A percentile compares a stretch with the other conserved stretches of the same genome.
Evolutionary conservation across 1,140 invertebrate genomes (phyloP).

Genomic region (Elymnias hypermnestra): DNA sequence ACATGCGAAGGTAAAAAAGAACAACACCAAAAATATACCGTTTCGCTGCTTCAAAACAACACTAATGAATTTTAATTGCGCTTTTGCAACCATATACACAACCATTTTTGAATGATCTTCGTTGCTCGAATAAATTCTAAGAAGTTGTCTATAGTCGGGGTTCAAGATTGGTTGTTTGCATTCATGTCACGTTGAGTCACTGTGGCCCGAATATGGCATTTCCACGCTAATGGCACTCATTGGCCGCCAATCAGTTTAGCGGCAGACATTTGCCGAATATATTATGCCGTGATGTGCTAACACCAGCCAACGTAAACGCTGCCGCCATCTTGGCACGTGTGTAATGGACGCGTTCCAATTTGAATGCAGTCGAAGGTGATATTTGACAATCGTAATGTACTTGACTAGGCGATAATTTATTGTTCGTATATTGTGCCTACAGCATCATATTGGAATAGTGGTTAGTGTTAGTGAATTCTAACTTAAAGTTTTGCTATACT

Average conservation of each 20-base stretch:
- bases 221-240: slow-evolving; percentile 57
- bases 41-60: slow-evolving; percentile 23
- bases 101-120: slow-evolving; percentile 28
- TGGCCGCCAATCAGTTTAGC: slow-evolving; percentile 63
- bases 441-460: no score
- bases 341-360: slow-evolving; percentile 35
- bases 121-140: slow-evolving; percentile 6
- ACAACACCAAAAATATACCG: slow-evolving; percentile 7
- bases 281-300: slow-evolving; percentile 27
- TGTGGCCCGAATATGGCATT: slow-evolving; percentile 50
- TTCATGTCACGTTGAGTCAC: slow-evolving; percentile 48
- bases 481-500: no score
- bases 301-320: slow-evolving; percentile 7
- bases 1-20: slow-evolving; percentile 19
- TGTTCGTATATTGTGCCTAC: no score
- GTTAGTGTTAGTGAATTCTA: no score
- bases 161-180: slow-evolving; percentile 27
- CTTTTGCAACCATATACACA: slow-evolving; percentile 28
- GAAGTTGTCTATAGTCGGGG: slow-evolving; percentile 14
- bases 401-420: no score
- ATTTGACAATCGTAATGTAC: no score
- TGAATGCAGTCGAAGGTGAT: slow-evolving; percentile 15
- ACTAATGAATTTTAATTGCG: slow-evolving; percentile 53
- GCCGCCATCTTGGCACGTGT: slow-evolving; percentile 45
- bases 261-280: slow-evolving; percentile 43